Evolutionary conservation across 2,888 invertebrate genomes (phyloP).

Genomic region (Melinaea marsaeus): DNA sequence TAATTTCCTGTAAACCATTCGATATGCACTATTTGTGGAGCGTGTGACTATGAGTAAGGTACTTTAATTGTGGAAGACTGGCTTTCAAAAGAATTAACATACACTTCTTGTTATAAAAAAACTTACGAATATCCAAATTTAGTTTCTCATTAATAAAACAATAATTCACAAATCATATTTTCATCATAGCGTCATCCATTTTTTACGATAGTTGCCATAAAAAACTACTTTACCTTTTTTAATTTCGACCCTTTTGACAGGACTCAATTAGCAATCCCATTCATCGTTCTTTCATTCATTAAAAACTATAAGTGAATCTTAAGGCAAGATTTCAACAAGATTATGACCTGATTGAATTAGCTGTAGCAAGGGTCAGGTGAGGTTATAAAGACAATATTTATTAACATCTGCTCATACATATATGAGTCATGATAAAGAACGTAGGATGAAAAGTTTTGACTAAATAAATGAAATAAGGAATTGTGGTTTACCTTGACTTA

Average conservation of each 20-base stretch:
- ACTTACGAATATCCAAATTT: too few species aligned
- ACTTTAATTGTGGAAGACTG: neutral
- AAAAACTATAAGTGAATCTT: slow-evolving; percentile 2
- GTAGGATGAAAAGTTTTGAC: neutral
- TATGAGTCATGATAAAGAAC: slow-evolving; percentile 6
- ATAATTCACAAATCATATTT: too few species aligned
- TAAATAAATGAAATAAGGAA: neutral
- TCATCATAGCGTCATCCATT: too few species aligned
- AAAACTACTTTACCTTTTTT: too few species aligned
- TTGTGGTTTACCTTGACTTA: neutral
- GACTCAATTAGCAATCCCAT: too few species aligned
- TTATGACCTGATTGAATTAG: slow-evolving; percentile 60
- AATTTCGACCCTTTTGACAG: too few species aligned
- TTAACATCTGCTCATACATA: slow-evolving; percentile 36
- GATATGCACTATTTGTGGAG: slow-evolving; percentile 11
- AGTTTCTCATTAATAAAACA: too few species aligned
- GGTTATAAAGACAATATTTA: slow-evolving; percentile 49
- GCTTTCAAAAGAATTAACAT: neutral
- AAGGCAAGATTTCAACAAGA: slow-evolving; percentile 18
- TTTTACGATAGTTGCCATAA: too few species aligned
- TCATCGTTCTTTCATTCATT: too few species aligned
- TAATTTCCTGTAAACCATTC: slow-evolving; percentile 1
- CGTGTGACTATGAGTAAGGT: slow-evolving; percentile 12
- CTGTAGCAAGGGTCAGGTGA: slow-evolving; percentile 44
- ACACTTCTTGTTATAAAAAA: too few species aligned